A percentile compares a stretch with the other conserved stretches of the same genome.
phyloP scores from a whole-genome alignment of 2,888 invertebrate genomes.

The Palloptera scutellata region DNA sequence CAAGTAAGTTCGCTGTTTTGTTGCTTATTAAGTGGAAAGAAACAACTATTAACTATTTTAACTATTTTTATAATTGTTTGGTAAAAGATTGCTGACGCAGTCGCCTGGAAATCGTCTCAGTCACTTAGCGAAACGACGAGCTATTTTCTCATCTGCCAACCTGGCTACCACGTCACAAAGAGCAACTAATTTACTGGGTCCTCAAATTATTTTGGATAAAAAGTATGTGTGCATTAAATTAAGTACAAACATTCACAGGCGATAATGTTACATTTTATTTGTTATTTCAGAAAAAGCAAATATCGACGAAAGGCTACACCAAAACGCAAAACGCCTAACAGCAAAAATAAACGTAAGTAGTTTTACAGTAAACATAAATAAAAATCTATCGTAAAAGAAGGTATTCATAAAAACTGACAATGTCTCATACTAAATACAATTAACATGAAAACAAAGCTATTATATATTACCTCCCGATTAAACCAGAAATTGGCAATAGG shows the following conservation, averaged over 20 bases:
- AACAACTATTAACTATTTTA: no score
- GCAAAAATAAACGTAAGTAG: conserved; percentile 60
- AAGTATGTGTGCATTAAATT: conserved; percentile 45
- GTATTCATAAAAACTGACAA: no score
- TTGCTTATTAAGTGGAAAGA: no score
- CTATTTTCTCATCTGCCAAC: conserved; percentile 78
- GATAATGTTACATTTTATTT: background rate
- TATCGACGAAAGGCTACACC: conserved; percentile 59
- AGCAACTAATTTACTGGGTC: conserved; percentile 51
- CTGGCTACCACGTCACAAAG: conserved; percentile 66
- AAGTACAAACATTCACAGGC: background rate
- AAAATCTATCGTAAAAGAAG: no score
- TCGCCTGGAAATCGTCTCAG: conserved; percentile 81
- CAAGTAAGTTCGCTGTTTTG: conserved; percentile 63
- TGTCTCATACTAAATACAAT: no score
- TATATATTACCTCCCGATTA: no score
- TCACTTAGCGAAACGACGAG: conserved; percentile 77
- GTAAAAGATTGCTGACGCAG: conserved; percentile 61
- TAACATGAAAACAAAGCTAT: no score
- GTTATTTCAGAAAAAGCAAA: conserved; percentile 49
- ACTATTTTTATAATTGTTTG: conserved; percentile 5
- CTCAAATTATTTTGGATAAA: conserved; percentile 58
- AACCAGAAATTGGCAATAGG: no score
- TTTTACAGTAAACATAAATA: background rate
- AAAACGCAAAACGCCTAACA: conserved; percentile 69